Conservation (phyloP, 2,797 vertebrate species). For the Microhierax caerulescens region DNA sequence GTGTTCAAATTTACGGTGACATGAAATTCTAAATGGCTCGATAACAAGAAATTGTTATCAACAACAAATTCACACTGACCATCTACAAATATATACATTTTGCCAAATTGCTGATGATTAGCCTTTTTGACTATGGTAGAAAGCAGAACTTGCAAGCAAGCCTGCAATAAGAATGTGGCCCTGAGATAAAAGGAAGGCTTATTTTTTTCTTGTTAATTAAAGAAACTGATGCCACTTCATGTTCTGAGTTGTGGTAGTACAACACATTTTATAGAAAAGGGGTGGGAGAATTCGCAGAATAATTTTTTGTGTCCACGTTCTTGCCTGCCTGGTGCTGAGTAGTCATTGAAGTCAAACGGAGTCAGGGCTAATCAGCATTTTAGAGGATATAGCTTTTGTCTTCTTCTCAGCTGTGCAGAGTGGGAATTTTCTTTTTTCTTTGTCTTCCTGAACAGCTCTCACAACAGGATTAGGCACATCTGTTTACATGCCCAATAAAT, state of each 20-base stretch:
- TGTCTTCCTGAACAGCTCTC: background rate
- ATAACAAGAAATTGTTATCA: background rate
- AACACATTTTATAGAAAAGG: background rate
- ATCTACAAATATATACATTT: background rate
- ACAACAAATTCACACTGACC: background rate
- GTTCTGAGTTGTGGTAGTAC: background rate
- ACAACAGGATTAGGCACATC: constrained; percentile 20
- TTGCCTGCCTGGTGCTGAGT: background rate
- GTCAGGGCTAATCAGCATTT: background rate
- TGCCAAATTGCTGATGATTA: background rate
- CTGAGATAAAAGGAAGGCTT: background rate
- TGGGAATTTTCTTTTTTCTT: background rate
- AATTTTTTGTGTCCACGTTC: background rate
- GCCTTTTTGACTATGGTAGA: background rate
- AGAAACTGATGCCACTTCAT: background rate
- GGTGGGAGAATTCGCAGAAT: background rate
- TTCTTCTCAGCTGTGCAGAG: background rate
- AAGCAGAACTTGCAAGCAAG: background rate
- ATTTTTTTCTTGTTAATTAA: background rate
- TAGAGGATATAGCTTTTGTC: background rate
- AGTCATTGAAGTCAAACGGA: background rate
- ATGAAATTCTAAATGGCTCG: background rate
- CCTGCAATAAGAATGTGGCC: background rate
- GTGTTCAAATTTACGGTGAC: background rate
- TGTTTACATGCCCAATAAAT: constrained; percentile 61